These are phyloP conservation scores for Ruditapes philippinarum DNA, from an alignment of 1,140 invertebrate species.

Conservation along the genomic window DNA sequence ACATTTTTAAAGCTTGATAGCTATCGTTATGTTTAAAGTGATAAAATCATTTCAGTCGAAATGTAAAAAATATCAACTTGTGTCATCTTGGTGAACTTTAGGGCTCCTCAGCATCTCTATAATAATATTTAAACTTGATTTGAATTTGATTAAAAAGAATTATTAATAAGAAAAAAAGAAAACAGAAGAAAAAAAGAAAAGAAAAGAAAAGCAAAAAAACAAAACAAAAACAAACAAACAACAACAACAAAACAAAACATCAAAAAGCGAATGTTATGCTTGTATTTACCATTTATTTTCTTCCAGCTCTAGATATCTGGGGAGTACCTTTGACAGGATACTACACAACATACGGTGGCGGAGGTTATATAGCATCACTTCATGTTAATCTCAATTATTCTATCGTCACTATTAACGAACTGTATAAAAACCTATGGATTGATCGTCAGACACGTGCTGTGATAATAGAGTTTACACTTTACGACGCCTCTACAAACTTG, in stretches of 20 bases:
- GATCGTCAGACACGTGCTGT: slow-evolving; percentile 87
- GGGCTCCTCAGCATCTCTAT: no score
- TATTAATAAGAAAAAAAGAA: no score
- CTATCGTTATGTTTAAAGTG: background rate
- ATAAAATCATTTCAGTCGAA: background rate
- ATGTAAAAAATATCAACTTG: no score
- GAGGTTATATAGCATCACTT: slow-evolving; percentile 69
- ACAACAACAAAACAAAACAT: no score
- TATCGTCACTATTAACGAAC: slow-evolving; percentile 71
- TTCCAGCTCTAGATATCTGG: slow-evolving; percentile 40
- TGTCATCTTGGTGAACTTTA: no score
- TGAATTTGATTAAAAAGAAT: no score
- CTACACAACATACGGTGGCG: slow-evolving; percentile 68
- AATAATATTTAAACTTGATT: no score
- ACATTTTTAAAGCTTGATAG: background rate
- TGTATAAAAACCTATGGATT: slow-evolving; percentile 86
- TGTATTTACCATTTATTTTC: background rate
- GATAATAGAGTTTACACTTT: slow-evolving; percentile 87
- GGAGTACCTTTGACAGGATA: slow-evolving; percentile 53
- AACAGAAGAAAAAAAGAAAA: no score
- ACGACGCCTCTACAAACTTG: slow-evolving; percentile 84
- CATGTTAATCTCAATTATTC: slow-evolving; percentile 35
- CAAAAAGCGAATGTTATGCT: no score
- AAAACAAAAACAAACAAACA: no score
- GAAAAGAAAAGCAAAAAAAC: no score